Evolutionary conservation across 2,797 vertebrate genomes (phyloP).

Genomic region (Lagodon rhomboides): DNA sequence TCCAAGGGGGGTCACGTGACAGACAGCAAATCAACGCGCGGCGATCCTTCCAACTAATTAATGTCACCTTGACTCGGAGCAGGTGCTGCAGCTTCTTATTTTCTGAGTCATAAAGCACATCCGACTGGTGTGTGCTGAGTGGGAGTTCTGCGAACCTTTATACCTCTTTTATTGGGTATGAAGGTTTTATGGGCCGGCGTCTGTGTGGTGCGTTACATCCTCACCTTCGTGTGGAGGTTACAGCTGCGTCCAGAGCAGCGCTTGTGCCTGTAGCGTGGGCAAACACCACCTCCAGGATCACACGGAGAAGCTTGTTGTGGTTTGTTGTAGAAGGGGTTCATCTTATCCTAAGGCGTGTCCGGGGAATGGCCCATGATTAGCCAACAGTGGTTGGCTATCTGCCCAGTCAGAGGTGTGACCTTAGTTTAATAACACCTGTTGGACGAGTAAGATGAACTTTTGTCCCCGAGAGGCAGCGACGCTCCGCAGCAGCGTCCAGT

Average conservation of each 20-base stretch:
- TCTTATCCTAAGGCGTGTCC: not conserved
- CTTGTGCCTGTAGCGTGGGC: not conserved
- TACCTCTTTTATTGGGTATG: slow-evolving; percentile 55
- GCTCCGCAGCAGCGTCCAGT: too few relatives aligned
- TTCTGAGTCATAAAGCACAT: slow-evolving; percentile 77
- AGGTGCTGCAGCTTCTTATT: slow-evolving; percentile 70
- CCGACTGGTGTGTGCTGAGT: slow-evolving; percentile 39
- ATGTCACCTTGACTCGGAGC: slow-evolving; percentile 71
- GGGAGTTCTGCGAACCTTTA: slow-evolving; percentile 66
- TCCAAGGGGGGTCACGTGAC: slow-evolving; percentile 16
- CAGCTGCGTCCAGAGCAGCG: slow-evolving; percentile 22
- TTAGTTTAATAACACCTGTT: not conserved
- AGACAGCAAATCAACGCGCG: slow-evolving; percentile 33
- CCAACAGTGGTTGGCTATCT: not conserved
- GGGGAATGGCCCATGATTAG: not conserved
- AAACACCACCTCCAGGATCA: not conserved
- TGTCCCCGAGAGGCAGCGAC: not conserved
- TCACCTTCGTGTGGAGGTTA: slow-evolving; percentile 58
- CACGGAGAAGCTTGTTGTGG: not conserved
- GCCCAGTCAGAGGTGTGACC: not conserved
- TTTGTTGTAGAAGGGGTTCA: not conserved
- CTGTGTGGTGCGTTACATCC: slow-evolving; percentile 30
- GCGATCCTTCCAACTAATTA: slow-evolving; percentile 49
- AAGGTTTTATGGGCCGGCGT: slow-evolving; percentile 55
- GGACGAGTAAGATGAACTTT: too few relatives aligned